Evolutionary conservation across 1,140 invertebrate genomes (phyloP).

Genomic region (Musca domestica): DNA sequence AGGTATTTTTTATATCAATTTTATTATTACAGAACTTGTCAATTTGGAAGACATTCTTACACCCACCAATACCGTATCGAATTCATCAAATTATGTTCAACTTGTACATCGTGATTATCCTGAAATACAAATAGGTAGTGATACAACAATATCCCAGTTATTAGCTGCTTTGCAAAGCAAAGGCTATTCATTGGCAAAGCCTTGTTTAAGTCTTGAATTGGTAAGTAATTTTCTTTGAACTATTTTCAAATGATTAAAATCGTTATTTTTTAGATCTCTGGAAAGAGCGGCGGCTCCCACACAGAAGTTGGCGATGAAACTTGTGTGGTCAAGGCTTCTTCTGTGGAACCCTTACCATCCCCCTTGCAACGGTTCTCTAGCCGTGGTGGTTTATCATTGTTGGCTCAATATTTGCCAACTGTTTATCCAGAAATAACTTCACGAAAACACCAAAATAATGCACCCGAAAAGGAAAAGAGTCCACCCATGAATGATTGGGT

Average conservation of each 20-base stretch:
- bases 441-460: slow-evolving; percentile 51
- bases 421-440: slow-evolving; percentile 71
- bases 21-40: slow-evolving; percentile 34
- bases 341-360: slow-evolving; percentile 47
- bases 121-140: slow-evolving; percentile 57
- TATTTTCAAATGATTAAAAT: neutral
- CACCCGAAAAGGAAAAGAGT: slow-evolving; percentile 57
- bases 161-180: slow-evolving; percentile 59
- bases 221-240: slow-evolving; percentile 20
- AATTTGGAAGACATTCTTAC: slow-evolving; percentile 44
- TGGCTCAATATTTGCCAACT: slow-evolving; percentile 82
- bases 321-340: slow-evolving; percentile 34
- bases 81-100: slow-evolving; percentile 29
- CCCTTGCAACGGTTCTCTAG: slow-evolving; percentile 79
- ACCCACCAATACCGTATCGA: slow-evolving; percentile 32
- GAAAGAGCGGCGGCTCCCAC: neutral
- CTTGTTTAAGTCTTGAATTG: slow-evolving; percentile 57
- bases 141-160: slow-evolving; percentile 64
- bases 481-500: slow-evolving; percentile 72
- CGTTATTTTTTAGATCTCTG: neutral
- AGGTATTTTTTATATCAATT: neutral
- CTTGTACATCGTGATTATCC: slow-evolving; percentile 54
- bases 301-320: slow-evolving; percentile 9
- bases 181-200: slow-evolving; percentile 59
- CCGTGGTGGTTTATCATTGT: slow-evolving; percentile 80